These are phyloP conservation scores for Corythornis madagascariensis DNA, from an alignment of 2,113 vertebrate genomes.

Conservation along the genomic window DNA sequence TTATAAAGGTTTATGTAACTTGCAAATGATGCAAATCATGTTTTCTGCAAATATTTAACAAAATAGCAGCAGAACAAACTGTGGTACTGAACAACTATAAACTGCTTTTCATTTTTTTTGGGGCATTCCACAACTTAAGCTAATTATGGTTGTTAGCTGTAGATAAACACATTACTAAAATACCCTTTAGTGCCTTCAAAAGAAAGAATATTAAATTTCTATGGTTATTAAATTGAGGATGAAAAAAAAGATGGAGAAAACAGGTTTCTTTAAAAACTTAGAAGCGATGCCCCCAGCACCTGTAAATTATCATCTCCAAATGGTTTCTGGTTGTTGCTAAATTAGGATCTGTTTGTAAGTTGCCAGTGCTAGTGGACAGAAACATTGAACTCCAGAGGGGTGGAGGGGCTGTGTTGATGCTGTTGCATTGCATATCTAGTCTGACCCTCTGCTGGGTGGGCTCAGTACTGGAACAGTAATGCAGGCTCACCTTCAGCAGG, in stretches of 20 bases:
- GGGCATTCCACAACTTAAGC: conserved; percentile 58
- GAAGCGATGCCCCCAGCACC: neutral
- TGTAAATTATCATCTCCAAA: conserved; percentile 27
- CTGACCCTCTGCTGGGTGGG: too few relatives aligned
- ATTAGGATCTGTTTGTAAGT: too few relatives aligned
- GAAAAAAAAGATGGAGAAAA: conserved; percentile 42
- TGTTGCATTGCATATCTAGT: too few relatives aligned
- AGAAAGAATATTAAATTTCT: conserved; percentile 34
- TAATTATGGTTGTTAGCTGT: conserved; percentile 71
- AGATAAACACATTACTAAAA: conserved; percentile 65
- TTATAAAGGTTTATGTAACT: conserved; percentile 75
- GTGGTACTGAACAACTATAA: conserved; percentile 46
- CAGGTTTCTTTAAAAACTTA: conserved; percentile 38
- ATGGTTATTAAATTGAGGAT: conserved; percentile 33
- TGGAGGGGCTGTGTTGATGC: too few relatives aligned
- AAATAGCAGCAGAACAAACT: conserved; percentile 60
- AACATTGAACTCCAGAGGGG: too few relatives aligned
- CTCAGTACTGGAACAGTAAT: too few relatives aligned
- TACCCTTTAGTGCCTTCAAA: conserved; percentile 52
- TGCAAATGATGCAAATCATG: conserved; percentile 69
- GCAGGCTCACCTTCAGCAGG: too few relatives aligned
- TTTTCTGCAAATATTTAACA: conserved; percentile 76
- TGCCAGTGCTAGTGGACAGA: too few relatives aligned
- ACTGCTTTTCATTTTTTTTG: conserved; percentile 65
- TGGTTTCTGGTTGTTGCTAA: neutral